These are phyloP conservation scores for Azorinus chamasolen DNA, from an alignment of 2,888 invertebrate species.

Conservation along the genomic window DNA sequence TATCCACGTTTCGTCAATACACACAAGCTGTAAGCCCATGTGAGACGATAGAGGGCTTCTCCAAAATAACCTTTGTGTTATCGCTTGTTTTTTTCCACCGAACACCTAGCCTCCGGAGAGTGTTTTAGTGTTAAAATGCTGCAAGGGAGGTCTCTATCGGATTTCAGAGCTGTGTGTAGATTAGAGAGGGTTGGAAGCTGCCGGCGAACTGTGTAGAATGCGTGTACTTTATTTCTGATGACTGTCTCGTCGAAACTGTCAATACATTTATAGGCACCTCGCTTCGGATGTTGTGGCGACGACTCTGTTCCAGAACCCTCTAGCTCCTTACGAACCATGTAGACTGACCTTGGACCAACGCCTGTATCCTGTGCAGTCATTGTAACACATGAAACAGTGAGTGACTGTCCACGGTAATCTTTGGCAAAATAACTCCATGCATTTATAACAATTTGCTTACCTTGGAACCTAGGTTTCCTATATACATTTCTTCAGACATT, in stretches of 20 bases:
- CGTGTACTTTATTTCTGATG: conserved; percentile 8
- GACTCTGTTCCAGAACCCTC: not conserved
- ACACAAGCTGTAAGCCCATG: conserved; percentile 4
- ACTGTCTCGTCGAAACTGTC: conserved; percentile 21
- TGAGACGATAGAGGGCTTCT: conserved; percentile 10
- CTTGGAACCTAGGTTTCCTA: too few species aligned
- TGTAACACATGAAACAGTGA: too few species aligned
- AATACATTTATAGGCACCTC: conserved; percentile 2
- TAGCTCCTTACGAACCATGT: not conserved
- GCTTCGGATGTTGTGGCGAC: not conserved
- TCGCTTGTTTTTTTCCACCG: conserved; percentile 26
- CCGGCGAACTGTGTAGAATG: conserved; percentile 19
- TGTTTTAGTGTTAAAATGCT: conserved; percentile 5
- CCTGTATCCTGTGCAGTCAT: conserved; percentile 5
- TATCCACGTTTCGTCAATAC: conserved; percentile 41
- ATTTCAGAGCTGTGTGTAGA: conserved; percentile 7
- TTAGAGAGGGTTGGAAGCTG: conserved; percentile 16
- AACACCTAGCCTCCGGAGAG: conserved; percentile 5
- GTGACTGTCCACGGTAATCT: too few species aligned
- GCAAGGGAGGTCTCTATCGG: conserved; percentile 11
- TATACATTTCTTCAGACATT: too few species aligned
- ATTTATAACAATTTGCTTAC: too few species aligned
- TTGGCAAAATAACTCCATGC: too few species aligned
- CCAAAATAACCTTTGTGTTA: conserved; percentile 30
- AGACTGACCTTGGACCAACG: not conserved